phyloP scores from a whole-genome alignment of 2,113 vertebrate genomes.

The Nipponia nippon region DNA sequence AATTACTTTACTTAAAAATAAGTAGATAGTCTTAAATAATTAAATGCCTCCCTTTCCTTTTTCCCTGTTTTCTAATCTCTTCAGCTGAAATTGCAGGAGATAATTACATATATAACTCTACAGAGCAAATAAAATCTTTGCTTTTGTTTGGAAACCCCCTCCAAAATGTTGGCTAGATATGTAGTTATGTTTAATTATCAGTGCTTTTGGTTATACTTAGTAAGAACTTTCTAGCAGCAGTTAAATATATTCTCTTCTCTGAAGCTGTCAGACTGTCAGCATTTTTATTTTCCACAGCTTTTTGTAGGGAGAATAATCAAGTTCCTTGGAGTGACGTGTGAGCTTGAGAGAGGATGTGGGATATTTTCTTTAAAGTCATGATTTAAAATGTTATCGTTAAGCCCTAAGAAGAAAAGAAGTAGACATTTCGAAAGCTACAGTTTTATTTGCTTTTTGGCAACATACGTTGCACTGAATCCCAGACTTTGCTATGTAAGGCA shows the following conservation, averaged over 20 bases:
- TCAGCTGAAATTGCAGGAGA: background rate
- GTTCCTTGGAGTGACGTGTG: background rate
- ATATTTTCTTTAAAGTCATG: background rate
- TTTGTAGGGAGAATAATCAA: background rate
- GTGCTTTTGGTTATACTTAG: background rate
- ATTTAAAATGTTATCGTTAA: background rate
- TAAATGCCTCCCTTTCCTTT: background rate
- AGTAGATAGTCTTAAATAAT: background rate
- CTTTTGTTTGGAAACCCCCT: background rate
- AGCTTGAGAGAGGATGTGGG: background rate
- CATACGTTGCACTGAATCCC: too few relatives aligned
- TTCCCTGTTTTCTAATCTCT: background rate
- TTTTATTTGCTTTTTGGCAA: background rate
- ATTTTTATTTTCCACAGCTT: background rate
- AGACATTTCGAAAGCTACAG: background rate
- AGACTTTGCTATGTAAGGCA: background rate
- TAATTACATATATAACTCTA: background rate
- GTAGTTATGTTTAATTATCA: background rate
- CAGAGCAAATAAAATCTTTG: background rate
- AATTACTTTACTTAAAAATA: background rate
- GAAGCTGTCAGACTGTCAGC: background rate
- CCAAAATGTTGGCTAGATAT: background rate
- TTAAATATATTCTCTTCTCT: background rate
- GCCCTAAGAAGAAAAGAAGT: background rate
- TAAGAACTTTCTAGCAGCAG: background rate